phyloP scores from a whole-genome alignment of 2,888 invertebrate genomes.

The Microplitis deprimator region DNA sequence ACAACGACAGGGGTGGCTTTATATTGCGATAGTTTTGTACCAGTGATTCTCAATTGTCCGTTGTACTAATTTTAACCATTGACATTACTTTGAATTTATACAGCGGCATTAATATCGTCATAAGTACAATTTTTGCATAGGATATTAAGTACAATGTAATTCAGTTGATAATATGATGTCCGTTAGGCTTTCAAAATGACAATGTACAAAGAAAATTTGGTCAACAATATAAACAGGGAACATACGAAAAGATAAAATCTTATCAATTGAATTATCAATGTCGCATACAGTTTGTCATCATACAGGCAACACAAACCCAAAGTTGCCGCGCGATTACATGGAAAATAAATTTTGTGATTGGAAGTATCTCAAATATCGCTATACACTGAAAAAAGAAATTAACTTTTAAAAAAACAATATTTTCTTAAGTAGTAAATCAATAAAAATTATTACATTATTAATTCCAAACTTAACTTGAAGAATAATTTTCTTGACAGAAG shows the following conservation, averaged over 20 bases:
- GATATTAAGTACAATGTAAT: not conserved
- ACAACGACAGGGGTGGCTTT: conserved; percentile 70
- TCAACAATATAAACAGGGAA: not conserved
- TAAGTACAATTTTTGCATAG: not conserved
- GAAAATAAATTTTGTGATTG: no score
- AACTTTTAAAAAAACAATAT: no score
- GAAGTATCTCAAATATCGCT: no score
- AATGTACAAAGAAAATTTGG: not conserved
- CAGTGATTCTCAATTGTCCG: conserved; percentile 61
- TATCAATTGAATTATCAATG: not conserved
- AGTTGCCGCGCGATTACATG: no score
- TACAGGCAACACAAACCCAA: no score
- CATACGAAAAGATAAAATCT: not conserved
- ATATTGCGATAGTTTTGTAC: conserved; percentile 60
- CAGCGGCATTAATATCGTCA: not conserved
- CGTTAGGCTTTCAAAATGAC: not conserved
- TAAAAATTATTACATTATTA: no score
- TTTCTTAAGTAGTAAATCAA: no score
- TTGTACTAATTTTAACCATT: not conserved
- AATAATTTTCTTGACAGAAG: no score
- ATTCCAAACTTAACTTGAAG: no score
- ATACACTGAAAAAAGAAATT: no score
- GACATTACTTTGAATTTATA: not conserved
- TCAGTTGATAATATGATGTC: not conserved
- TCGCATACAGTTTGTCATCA: not conserved